Evolutionary conservation across 2,113 vertebrate genomes (phyloP).

Genomic region (Octodon degus): DNA sequence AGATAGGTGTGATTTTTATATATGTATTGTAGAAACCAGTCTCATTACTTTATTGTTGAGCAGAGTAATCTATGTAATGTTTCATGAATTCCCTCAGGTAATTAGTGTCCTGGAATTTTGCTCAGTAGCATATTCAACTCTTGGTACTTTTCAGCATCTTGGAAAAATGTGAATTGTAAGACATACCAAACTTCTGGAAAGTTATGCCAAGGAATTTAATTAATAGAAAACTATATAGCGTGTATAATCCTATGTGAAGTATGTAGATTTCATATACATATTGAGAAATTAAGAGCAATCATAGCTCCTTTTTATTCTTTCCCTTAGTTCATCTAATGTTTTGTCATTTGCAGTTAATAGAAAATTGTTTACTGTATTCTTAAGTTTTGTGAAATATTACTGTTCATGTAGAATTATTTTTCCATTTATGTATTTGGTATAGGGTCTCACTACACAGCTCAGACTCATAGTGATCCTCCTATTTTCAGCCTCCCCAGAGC

Average conservation of each 20-base stretch:
- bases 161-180: conserved; percentile 54
- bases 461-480: no score
- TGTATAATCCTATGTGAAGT: neutral
- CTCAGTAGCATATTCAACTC: conserved; percentile 57
- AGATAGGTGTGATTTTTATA: conserved; percentile 65
- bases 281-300: neutral
- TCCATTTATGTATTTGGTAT: no score
- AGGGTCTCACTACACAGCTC: no score
- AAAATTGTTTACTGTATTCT: neutral
- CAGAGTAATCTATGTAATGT: conserved; percentile 58
- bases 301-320: neutral
- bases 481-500: no score
- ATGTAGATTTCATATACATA: neutral
- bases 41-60: conserved; percentile 66
- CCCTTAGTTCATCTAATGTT: neutral
- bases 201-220: conserved; percentile 35
- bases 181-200: neutral
- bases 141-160: conserved; percentile 38
- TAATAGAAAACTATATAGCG: conserved; percentile 26
- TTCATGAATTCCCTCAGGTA: conserved; percentile 59
- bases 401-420: neutral
- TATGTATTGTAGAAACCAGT: conserved; percentile 43
- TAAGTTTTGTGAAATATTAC: neutral
- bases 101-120: conserved; percentile 70
- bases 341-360: neutral